phyloP scores from a whole-genome alignment of 2,113 vertebrate species.

The Cyrtonyx montezumae region DNA sequence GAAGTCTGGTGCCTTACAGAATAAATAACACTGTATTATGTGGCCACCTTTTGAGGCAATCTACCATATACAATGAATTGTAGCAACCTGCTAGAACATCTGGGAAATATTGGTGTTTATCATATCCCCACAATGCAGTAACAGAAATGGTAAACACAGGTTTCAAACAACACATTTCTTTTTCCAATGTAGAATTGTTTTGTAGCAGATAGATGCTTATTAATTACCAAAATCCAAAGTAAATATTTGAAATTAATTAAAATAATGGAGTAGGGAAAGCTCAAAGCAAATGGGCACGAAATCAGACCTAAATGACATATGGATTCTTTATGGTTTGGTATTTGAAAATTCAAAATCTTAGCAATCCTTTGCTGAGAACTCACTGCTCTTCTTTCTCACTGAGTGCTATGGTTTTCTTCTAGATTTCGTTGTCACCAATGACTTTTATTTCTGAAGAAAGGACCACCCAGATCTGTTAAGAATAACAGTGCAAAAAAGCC shows the following conservation, averaged over 20 bases:
- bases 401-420: neutral
- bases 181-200: neutral
- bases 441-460: neutral
- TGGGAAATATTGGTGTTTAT: constrained; percentile 6
- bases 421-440: neutral
- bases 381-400: neutral
- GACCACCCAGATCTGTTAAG: neutral
- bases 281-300: neutral
- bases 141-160: neutral
- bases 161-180: neutral
- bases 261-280: neutral
- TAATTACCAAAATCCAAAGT: neutral
- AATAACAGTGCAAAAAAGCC: neutral
- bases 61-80: neutral
- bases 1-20: constrained; percentile 14
- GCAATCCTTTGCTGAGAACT: neutral
- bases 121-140: neutral
- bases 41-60: constrained; percentile 29
- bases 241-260: neutral
- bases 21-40: neutral
- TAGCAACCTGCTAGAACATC: neutral
- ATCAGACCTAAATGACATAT: neutral
- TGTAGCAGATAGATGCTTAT: neutral
- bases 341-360: neutral
- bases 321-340: neutral